phyloP scores from a whole-genome alignment of 2,797 vertebrate genomes.

The Knipowitschia caucasica region DNA sequence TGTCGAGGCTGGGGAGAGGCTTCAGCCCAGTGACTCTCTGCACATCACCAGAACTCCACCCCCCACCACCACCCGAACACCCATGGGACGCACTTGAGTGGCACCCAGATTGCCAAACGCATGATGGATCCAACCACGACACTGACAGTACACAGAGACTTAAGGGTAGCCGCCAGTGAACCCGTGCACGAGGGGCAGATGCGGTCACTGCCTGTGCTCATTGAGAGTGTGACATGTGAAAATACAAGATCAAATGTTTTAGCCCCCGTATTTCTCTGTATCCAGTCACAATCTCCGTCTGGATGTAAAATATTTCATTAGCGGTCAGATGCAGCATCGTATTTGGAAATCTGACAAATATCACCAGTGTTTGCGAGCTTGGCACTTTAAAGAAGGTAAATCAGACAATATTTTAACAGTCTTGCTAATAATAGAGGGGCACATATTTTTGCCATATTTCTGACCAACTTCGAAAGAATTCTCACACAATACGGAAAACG shows the following conservation, averaged over 20 bases:
- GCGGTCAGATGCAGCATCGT: conserved; percentile 42
- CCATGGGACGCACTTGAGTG: conserved; percentile 76
- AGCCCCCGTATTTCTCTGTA: conserved; percentile 17
- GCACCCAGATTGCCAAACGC: conserved; percentile 76
- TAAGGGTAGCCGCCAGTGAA: conserved; percentile 62
- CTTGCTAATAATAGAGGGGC: not conserved
- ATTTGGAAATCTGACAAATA: conserved; percentile 68
- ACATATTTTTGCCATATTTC: too few relatives aligned
- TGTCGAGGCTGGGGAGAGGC: conserved; percentile 68
- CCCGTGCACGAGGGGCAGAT: conserved; percentile 67
- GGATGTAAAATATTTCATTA: conserved; percentile 59
- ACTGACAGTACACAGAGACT: conserved; percentile 66
- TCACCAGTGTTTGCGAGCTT: conserved; percentile 45
- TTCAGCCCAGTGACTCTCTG: conserved; percentile 59
- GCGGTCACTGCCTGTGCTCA: conserved; percentile 54
- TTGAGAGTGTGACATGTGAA: conserved; percentile 3
- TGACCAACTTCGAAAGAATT: too few relatives aligned
- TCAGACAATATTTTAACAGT: not conserved
- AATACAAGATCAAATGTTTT: conserved; percentile 1
- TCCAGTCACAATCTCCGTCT: conserved; percentile 67
- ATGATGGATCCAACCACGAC: conserved; percentile 80
- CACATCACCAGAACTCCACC: conserved; percentile 42
- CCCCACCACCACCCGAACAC: conserved; percentile 48
- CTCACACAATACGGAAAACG: too few relatives aligned
- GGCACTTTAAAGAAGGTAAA: conserved; percentile 48